Evolutionary conservation across 2,888 invertebrate species (phyloP).

Genomic region (Philonicus albiceps): DNA sequence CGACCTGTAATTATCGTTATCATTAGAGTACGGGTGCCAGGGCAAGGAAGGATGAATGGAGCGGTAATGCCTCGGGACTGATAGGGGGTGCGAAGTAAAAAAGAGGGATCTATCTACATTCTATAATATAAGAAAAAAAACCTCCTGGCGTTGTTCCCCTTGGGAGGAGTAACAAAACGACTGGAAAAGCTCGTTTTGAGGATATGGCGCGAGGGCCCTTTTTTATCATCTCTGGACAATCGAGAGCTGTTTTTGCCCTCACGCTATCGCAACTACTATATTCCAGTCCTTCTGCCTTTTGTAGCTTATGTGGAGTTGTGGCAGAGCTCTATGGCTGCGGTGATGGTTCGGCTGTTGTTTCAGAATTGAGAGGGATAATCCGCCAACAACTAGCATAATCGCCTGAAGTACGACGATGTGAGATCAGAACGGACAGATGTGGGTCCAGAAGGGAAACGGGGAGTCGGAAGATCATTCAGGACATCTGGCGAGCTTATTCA

Average conservation of each 20-base stretch:
- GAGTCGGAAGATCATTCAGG: conserved; percentile 49
- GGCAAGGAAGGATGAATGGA: conserved; percentile 3
- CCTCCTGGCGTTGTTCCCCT: background rate
- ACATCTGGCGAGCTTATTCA: conserved; percentile 42
- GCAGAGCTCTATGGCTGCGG: background rate
- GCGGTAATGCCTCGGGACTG: background rate
- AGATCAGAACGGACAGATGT: background rate
- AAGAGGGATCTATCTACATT: background rate
- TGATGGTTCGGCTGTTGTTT: conserved; percentile 25
- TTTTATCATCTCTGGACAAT: conserved; percentile 32
- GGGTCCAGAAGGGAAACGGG: background rate
- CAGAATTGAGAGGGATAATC: conserved; percentile 46
- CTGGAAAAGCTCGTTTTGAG: conserved; percentile 11
- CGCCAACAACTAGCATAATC: conserved; percentile 46
- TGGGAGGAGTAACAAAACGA: conserved; percentile 16
- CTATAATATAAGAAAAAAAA: background rate
- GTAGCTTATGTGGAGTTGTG: conserved; percentile 19
- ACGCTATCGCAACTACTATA: conserved; percentile 38
- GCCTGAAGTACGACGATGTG: background rate
- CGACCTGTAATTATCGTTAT: conserved; percentile 57
- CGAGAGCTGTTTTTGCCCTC: conserved; percentile 15
- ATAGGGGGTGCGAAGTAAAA: background rate
- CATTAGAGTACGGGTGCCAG: conserved; percentile 48
- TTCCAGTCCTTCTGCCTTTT: conserved; percentile 37
- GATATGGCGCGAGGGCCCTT: conserved; percentile 21